Evolutionary conservation across 2,113 vertebrate genomes (phyloP).

Genomic region (Ondatra zibethicus): DNA sequence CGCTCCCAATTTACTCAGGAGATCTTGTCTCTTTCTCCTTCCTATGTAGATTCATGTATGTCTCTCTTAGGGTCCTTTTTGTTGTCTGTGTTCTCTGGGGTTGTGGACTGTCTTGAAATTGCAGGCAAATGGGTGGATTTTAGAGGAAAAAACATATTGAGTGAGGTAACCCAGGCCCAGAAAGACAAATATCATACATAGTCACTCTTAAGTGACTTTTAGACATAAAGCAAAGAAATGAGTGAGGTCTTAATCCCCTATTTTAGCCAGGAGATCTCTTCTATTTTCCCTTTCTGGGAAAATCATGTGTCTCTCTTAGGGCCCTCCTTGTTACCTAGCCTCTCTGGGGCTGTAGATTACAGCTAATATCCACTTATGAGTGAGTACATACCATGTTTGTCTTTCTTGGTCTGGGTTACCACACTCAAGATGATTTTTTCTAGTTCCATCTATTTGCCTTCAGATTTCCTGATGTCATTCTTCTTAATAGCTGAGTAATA

Average conservation of each 20-base stretch:
- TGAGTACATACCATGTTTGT: background rate
- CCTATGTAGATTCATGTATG: too few species aligned
- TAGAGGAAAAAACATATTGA: too few species aligned
- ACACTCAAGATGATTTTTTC: background rate
- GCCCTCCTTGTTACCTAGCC: background rate
- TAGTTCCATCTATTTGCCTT: background rate
- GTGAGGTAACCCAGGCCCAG: too few species aligned
- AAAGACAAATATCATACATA: too few species aligned
- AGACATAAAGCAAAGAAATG: too few species aligned
- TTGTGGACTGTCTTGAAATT: too few species aligned
- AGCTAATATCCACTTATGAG: background rate
- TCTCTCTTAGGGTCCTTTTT: too few species aligned
- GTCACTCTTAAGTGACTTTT: too few species aligned
- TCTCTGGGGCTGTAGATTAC: background rate
- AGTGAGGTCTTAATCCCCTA: background rate
- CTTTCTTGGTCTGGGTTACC: background rate
- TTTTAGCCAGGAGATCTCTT: background rate
- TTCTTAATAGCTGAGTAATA: background rate
- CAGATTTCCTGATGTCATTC: background rate
- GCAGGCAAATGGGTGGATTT: too few species aligned
- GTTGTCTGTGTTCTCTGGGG: too few species aligned
- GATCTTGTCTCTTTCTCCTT: too few species aligned
- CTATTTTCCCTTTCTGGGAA: background rate
- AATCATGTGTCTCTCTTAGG: background rate
- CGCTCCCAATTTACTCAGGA: too few species aligned